Conservation (phyloP, 1,140 invertebrate genomes). For the Eciton burchellii region DNA sequence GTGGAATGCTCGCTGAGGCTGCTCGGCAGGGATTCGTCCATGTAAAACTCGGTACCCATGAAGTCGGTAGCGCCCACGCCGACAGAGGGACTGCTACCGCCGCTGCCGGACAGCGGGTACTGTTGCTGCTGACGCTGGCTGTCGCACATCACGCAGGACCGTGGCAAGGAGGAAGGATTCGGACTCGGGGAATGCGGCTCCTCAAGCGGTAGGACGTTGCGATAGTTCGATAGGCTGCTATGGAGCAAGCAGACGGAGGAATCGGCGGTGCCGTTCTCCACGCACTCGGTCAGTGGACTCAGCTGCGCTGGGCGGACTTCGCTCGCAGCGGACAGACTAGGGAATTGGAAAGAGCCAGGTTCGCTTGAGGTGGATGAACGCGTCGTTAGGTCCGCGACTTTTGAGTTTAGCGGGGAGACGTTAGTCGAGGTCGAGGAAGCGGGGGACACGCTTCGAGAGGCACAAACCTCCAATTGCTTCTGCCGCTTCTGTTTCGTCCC, state of each 20-base stretch:
- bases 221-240: conserved; percentile 48
- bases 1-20: conserved; percentile 87
- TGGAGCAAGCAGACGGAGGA: conserved; percentile 50
- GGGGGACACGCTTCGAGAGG: conserved; percentile 81
- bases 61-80: conserved; percentile 87
- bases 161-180: conserved; percentile 63
- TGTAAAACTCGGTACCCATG: conserved; percentile 93
- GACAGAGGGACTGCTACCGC: conserved; percentile 79
- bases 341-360: conserved; percentile 80
- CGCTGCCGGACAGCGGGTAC: conserved; percentile 76
- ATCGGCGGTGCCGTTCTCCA: conserved; percentile 72
- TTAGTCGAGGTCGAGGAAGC: conserved; percentile 82
- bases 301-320: conserved; percentile 79
- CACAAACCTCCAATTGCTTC: conserved; percentile 85
- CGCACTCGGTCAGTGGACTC: conserved; percentile 81
- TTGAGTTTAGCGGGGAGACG: conserved; percentile 80
- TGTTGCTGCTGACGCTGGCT: conserved; percentile 74
- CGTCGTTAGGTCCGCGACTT: conserved; percentile 77
- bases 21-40: conserved; percentile 92
- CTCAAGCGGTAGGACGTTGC: conserved; percentile 74
- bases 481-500: conserved; percentile 76
- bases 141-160: conserved; percentile 80
- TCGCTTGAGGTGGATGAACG: conserved; percentile 80
- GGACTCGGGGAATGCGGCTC: conserved; percentile 78
- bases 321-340: conserved; percentile 73